Conservation (phyloP, 2,113 vertebrate genomes). For the Tetrax tetrax region DNA sequence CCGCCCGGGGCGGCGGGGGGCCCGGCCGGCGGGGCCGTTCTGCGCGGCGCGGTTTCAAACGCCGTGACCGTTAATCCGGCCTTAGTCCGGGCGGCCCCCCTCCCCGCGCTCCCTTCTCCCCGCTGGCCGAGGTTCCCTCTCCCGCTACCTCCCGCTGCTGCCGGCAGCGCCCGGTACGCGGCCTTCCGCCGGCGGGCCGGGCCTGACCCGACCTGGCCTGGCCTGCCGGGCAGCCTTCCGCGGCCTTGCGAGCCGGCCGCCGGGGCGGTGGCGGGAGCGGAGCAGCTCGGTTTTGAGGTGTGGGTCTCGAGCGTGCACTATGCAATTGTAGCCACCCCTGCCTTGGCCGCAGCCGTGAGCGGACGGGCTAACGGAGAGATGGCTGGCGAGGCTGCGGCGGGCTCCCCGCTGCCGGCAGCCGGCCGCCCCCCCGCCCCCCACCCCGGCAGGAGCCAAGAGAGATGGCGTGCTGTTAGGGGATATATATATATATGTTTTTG, state of each 20-base stretch:
- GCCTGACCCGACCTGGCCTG: neutral
- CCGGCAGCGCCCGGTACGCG: too few relatives aligned
- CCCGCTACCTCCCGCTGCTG: neutral
- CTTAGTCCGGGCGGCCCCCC: neutral
- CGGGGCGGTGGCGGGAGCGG: neutral
- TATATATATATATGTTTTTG: too few relatives aligned
- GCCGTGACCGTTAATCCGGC: neutral
- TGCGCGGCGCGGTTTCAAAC: neutral
- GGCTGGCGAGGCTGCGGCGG: neutral
- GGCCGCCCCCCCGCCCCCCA: neutral
- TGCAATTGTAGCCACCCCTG: neutral
- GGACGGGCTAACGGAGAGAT: neutral
- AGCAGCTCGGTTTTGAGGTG: neutral
- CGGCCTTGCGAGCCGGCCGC: neutral
- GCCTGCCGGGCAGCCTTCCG: neutral
- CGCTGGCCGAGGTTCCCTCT: too few relatives aligned
- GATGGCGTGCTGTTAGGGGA: neutral
- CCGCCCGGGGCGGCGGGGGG: neutral
- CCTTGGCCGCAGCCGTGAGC: neutral
- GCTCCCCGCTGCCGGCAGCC: neutral
- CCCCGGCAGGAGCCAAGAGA: too few relatives aligned
- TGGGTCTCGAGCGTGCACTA: conserved; percentile 23
- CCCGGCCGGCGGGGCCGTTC: neutral
- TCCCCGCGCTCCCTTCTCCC: neutral
- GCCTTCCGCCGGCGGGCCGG: neutral